A percentile compares a stretch with the other conserved stretches of the same genome.
Conservation (phyloP, 2,888 invertebrate species). For the Stenotaenia linearis region DNA sequence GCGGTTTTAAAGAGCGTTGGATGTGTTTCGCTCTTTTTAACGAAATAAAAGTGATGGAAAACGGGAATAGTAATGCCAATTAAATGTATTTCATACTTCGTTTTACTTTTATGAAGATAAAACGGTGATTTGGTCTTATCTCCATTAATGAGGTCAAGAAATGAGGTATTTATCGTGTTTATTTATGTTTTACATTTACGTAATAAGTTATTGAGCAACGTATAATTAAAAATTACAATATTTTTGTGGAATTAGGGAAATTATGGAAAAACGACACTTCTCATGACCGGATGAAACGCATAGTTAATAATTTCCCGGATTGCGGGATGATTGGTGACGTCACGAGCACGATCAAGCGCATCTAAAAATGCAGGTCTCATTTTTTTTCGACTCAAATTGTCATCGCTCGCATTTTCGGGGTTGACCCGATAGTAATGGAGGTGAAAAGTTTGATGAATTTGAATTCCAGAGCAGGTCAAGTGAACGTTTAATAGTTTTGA, state of each 20-base stretch:
- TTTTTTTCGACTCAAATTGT: neutral
- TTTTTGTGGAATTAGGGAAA: too few species aligned
- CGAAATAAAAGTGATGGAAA: neutral
- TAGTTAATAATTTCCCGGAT: neutral
- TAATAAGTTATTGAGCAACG: neutral
- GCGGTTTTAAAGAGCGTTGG: too few species aligned
- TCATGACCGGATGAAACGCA: too few species aligned
- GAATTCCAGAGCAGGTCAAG: slow-evolving; percentile 14
- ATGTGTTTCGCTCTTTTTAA: neutral
- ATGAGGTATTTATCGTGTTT: neutral
- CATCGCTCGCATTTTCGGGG: neutral
- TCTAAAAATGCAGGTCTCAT: neutral
- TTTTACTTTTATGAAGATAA: neutral
- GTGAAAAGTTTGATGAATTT: slow-evolving; percentile 19
- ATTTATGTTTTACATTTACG: neutral
- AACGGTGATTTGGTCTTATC: neutral
- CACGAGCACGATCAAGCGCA: neutral
- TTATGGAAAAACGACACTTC: too few species aligned
- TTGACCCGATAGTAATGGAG: slow-evolving; percentile 2
- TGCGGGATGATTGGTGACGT: too few species aligned
- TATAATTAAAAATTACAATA: too few species aligned
- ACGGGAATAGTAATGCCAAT: too few species aligned
- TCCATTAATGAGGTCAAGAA: neutral
- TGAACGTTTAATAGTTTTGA: slow-evolving; percentile 11
- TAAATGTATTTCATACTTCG: neutral